Evolutionary conservation across 2,888 invertebrate genomes (phyloP).

Genomic region (Diarsia brunnea): DNA sequence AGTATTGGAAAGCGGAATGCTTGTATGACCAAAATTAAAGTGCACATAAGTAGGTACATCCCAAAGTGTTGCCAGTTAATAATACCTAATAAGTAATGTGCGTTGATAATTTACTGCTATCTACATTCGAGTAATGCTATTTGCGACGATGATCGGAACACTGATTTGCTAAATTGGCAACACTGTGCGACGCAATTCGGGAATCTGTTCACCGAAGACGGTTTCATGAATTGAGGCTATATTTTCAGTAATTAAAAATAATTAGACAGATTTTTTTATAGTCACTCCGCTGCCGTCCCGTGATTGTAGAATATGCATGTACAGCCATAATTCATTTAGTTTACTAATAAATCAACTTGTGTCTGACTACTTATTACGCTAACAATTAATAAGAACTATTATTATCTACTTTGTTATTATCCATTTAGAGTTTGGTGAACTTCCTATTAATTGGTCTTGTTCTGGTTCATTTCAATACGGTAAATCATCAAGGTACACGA

Average conservation of each 20-base stretch:
- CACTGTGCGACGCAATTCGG: constrained; percentile 52
- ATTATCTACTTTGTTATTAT: constrained; percentile 10
- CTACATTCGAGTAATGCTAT: constrained; percentile 76
- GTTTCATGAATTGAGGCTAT: constrained; percentile 63
- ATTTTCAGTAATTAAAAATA: constrained; percentile 64
- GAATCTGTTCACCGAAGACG: constrained; percentile 38
- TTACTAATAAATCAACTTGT: constrained; percentile 40
- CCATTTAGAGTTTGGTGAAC: constrained; percentile 31
- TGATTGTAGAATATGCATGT: constrained; percentile 26
- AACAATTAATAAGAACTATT: constrained; percentile 37
- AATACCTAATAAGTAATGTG: constrained; percentile 82
- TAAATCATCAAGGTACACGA: constrained; percentile 3
- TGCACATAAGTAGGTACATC: background rate
- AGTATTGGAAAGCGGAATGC: background rate
- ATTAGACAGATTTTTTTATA: constrained; percentile 46
- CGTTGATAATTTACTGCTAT: constrained; percentile 79
- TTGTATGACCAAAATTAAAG: background rate
- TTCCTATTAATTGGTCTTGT: background rate
- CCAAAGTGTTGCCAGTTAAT: constrained; percentile 47
- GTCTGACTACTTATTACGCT: constrained; percentile 8
- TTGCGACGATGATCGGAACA: constrained; percentile 81
- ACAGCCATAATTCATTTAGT: constrained; percentile 47
- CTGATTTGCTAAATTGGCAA: constrained; percentile 81
- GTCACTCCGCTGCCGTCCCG: constrained; percentile 16
- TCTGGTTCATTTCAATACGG: background rate